Evolutionary conservation across 2,888 invertebrate species (phyloP), one percentile per base, ranked within the genome.

Genomic region (Gisinianus flammeolus): DNA sequence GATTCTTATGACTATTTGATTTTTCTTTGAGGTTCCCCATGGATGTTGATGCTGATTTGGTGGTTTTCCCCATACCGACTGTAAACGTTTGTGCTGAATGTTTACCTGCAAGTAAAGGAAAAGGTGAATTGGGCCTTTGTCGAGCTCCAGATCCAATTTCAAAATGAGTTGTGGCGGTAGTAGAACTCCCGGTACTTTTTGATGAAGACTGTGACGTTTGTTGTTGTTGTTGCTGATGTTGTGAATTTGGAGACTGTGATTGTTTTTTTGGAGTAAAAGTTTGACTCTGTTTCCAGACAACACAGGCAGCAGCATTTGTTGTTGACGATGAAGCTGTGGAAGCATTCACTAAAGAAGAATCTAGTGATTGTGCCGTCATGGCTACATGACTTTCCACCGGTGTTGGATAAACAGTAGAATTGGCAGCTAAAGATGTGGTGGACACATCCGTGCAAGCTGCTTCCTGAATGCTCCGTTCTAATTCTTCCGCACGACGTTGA

Each of bases 381-480:
- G 56, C 8, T 12, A 64, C 24, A 64, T 64, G 8, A 22, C 10
- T 56, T n/a, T 56, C 19, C 4, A 22, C 19, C 8, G 19, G 19
- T 22, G 24, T 10, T 56, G 62, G 62, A 6, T 62, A 62, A 30
- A 30, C 31, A n/a, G 30, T 28, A 56, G n/a, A 56, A 56, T 56
- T 56, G 6, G n/a, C 4, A 19, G n/a, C n/a, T 56, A n/a, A 8
- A 56, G 12, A 12, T 10, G 6, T 44, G 33, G 6, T 35, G 26
- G 5, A 3, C 56, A 5, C 19, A 10, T 3, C 22, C 5, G 54
- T 24, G 19, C 31, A 35, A 28, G 33, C 16, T 0, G 67, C 24
- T 28, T 80, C 82, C 10, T 82, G 77, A 24, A 79, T 74, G n/a
- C 71, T 77, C 16, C 68, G 67, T n/a, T 76, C 68, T 12, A 81